Evolutionary conservation across 2,113 vertebrate genomes (phyloP), one percentile per base, ranked within the genome.

Genomic region (Carassius carassius): DNA sequence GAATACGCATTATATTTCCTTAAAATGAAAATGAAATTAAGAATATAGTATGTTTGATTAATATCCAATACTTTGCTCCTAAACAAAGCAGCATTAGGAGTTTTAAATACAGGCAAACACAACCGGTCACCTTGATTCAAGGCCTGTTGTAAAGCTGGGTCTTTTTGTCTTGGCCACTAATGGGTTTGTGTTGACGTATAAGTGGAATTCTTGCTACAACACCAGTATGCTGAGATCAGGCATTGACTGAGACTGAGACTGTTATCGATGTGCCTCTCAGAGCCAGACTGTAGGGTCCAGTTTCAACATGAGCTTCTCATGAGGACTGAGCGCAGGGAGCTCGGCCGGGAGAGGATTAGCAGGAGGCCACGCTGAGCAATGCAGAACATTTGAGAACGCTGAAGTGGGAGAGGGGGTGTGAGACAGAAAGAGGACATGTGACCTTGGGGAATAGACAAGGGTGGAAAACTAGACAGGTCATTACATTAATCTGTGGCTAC

Each of bases 261-360:
- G 96, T 98, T 99, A 97, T 97, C 90, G 92, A 94, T 90, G 95
- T 94, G 96, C 72, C 82, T 95, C 98, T 99, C 97, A 96, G 93
- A 88, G 95, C 94, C 94, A 92, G 93, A 89, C 93, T 95, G 96
- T 94, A 94, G 95, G 95, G 95, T 98, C 96, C 92, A 90, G 93
- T 97, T 98, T 97, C 97, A 95, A 89, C 91, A 89, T 91, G 51
- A 54, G 29, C 72, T 75, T 90, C 93, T 92, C 93, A 96, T 92
- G 90, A 91, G 97, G 96, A 94, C 95, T 94, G 95, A 94, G 93
- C 94, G 95, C 91, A 94, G 92, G 89, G 90, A 47, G 93, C 93
- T 93, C 92, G 94, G 92, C 96, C 95, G 90, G 93, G 93, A 95
- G 92, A 89, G 96, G 97, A 97, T 99, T 98, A 98, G 87, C 91